Conservation (phyloP, 2,113 vertebrate genomes). For the Ceyx melanurus region DNA sequence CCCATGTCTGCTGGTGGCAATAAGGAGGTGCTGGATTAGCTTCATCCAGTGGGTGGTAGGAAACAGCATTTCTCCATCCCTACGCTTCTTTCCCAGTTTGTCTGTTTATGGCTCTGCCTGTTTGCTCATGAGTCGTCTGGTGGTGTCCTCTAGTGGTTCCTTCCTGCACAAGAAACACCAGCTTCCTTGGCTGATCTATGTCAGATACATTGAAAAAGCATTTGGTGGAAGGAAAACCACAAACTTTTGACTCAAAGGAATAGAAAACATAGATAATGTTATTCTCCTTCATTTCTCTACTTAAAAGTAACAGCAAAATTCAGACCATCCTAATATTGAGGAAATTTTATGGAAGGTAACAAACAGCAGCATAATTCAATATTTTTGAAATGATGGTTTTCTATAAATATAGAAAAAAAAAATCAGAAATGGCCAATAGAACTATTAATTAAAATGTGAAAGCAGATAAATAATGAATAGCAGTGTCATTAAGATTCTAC, state of each 20-base stretch:
- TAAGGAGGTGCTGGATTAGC: background rate
- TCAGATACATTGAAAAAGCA: background rate
- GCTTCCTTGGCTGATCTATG: background rate
- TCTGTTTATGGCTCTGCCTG: background rate
- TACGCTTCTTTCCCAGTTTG: background rate
- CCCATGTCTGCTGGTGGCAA: background rate
- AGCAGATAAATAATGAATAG: conserved; percentile 60
- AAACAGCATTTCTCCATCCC: background rate
- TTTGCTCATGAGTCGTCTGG: background rate
- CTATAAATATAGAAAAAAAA: conserved; percentile 21
- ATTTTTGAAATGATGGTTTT: background rate
- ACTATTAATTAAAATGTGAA: conserved; percentile 52
- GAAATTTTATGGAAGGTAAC: background rate
- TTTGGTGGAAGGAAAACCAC: background rate
- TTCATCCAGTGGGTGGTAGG: background rate
- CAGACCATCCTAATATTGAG: background rate
- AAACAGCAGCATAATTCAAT: background rate
- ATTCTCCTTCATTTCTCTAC: background rate
- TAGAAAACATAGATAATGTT: background rate
- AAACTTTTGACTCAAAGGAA: background rate
- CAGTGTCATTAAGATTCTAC: conserved; percentile 51
- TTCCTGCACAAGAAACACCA: background rate
- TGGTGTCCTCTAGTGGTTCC: conserved; percentile 51
- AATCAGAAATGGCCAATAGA: conserved; percentile 7
- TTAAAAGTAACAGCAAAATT: background rate